Evolutionary conservation across 2,888 invertebrate species (phyloP).

Genomic region (Pocota personata): DNA sequence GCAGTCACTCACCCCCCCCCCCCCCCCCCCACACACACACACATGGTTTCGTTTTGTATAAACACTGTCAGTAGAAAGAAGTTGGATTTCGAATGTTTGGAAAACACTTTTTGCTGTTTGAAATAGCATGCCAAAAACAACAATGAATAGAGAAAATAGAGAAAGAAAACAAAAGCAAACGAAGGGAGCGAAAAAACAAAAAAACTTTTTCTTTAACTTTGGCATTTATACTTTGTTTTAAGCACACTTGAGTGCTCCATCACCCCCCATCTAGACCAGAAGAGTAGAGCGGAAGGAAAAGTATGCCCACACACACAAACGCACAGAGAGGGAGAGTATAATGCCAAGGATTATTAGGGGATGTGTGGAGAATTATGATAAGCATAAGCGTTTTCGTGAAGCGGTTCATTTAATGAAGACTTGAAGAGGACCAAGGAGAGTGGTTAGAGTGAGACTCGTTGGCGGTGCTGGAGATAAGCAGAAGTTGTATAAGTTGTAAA

Average conservation of each 20-base stretch:
- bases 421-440: slow-evolving; percentile 11
- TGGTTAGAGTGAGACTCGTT: not conserved
- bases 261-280: not conserved
- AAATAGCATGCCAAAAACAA: not conserved
- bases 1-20: not conserved
- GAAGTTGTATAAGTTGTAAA: slow-evolving; percentile 37
- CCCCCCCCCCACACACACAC: too few relatives aligned
- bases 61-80: not conserved
- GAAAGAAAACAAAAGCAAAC: slow-evolving; percentile 13
- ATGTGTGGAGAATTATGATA: slow-evolving; percentile 66
- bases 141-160: not conserved
- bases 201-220: slow-evolving; percentile 46
- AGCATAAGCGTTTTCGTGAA: slow-evolving; percentile 52
- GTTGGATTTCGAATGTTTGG: slow-evolving; percentile 21
- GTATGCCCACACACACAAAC: slow-evolving; percentile 18
- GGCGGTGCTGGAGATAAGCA: slow-evolving; percentile 22
- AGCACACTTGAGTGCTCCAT: slow-evolving; percentile 50
- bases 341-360: slow-evolving; percentile 43
- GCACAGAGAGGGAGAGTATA: slow-evolving; percentile 4
- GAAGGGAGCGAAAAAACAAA: not conserved
- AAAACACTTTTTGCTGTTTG: slow-evolving; percentile 28
- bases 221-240: slow-evolving; percentile 54
- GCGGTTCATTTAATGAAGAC: slow-evolving; percentile 48
- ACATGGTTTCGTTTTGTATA: not conserved
- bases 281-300: not conserved